Percentiles rank a stretch among this genome's conserved stretches.
phyloP scores from a whole-genome alignment of 2,797 vertebrate species.

The Knipowitschia caucasica region DNA sequence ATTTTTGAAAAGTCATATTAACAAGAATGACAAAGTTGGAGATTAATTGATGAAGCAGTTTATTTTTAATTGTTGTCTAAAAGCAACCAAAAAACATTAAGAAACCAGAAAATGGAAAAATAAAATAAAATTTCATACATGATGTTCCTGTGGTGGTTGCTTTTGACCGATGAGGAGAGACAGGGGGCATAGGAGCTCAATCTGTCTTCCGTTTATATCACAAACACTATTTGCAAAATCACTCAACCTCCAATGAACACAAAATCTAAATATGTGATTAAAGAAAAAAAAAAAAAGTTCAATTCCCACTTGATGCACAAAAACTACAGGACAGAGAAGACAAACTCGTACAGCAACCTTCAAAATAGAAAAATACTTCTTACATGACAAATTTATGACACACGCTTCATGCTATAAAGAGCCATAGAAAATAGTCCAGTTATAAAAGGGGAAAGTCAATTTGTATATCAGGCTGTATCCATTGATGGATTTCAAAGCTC shows the following conservation, averaged over 20 bases:
- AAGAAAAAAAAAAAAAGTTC: slow-evolving; percentile 2
- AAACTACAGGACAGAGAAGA: slow-evolving; percentile 14
- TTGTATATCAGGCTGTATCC: neutral
- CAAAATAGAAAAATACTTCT: slow-evolving; percentile 62
- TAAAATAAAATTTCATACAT: slow-evolving; percentile 44
- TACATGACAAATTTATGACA: slow-evolving; percentile 25
- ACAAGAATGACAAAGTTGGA: slow-evolving; percentile 1
- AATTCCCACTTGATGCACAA: slow-evolving; percentile 5
- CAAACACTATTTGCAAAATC: slow-evolving; percentile 23
- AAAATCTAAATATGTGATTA: neutral
- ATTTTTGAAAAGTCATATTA: neutral
- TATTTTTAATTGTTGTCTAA: slow-evolving; percentile 59
- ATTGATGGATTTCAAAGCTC: neutral
- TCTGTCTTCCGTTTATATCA: slow-evolving; percentile 15
- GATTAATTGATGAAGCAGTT: slow-evolving; percentile 43
- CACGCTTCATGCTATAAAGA: slow-evolving; percentile 20
- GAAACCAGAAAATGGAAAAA: slow-evolving; percentile 50
- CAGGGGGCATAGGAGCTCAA: slow-evolving; percentile 25
- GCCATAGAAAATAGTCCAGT: slow-evolving; percentile 46
- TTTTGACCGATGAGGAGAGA: slow-evolving; percentile 28
- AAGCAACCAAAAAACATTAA: slow-evolving; percentile 63
- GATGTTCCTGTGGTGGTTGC: slow-evolving; percentile 27
- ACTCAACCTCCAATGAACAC: slow-evolving; percentile 13
- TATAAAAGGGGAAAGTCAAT: slow-evolving; percentile 44
- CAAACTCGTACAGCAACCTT: slow-evolving; percentile 16